Evolutionary conservation across 1,140 invertebrate genomes (phyloP), one percentile per base, ranked within the genome.

Genomic region (Homarus americanus): DNA sequence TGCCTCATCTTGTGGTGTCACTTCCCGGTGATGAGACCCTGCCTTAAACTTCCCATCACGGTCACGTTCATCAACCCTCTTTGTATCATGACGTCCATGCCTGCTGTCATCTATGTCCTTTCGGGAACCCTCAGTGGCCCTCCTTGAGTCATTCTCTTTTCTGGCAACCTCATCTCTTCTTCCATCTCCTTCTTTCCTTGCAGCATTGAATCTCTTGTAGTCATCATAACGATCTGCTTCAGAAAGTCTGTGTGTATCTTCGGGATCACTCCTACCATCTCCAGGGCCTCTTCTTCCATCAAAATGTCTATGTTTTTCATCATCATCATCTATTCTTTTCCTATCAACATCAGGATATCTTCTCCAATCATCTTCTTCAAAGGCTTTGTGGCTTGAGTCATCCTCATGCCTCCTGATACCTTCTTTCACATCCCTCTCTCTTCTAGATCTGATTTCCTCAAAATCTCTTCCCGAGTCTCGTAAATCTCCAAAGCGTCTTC

Each of bases 251-350:
- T 78, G 41, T 32, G 69, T 24, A 53, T 87, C 49, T 34, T 79
- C 75, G 82, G 36, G 53, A 24, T 63, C 53, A 72, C 28, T 72
- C 7, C 28, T 28, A 34, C 17, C 24, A 32, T 69, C 63, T 10
- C 7, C 63, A 32, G 28, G 63, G 63, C 63, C 28, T 36, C 63
- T 40, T 49, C 78, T 20, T 32, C 86, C 17, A 28, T 66, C 63
- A 44, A 79, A 79, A n/a, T 78, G 41, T 36, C 75, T 87, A 49
- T 78, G 75, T 36, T 73, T 80, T 1, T 79, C 76, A 17, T 88
- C 86, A 15, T 88, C 86, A 49, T 88, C 86, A 10, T 88, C 86
- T 34, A 88, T 72, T 28, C 66, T 82, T 63, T 63, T 88, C 53
- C 85, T 38, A 36, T 82, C 44, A 32, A 41, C 73, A 32, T 85